Evolutionary conservation across 2,888 invertebrate species (phyloP).

Genomic region (Ryuthela nishihirai): DNA sequence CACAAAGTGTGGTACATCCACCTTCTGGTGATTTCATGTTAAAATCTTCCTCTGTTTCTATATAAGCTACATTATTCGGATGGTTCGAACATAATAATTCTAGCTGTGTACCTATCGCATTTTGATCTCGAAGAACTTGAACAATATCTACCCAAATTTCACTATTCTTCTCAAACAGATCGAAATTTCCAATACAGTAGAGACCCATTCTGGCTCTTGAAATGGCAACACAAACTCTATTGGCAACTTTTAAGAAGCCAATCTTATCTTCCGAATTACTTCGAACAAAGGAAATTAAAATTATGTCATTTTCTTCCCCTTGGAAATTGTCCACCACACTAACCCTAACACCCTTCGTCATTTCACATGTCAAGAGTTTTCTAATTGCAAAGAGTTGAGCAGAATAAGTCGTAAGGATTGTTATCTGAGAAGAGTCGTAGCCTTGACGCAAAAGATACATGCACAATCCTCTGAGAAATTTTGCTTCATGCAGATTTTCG

Average conservation of each 20-base stretch:
- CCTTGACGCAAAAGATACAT: constrained; percentile 44
- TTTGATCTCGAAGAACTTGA: neutral
- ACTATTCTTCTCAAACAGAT: neutral
- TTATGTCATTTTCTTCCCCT: constrained; percentile 44
- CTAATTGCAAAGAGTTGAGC: constrained; percentile 46
- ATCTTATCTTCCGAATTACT: constrained; percentile 42
- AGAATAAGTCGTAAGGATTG: constrained; percentile 48
- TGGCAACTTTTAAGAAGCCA: constrained; percentile 46
- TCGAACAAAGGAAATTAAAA: constrained; percentile 44
- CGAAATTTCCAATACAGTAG: constrained; percentile 30
- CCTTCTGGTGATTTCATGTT: neutral
- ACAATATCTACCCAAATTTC: constrained; percentile 2
- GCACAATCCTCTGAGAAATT: constrained; percentile 42
- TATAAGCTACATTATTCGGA: neutral
- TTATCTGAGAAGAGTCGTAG: constrained; percentile 45
- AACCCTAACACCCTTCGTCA: neutral
- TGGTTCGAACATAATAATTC: constrained; percentile 11
- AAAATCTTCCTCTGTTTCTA: neutral
- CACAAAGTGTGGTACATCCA: constrained; percentile 48
- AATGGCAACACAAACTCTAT: constrained; percentile 44
- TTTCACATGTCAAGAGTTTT: constrained; percentile 1
- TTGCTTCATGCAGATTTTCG: constrained; percentile 45
- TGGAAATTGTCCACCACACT: constrained; percentile 43
- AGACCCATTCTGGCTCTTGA: constrained; percentile 29
- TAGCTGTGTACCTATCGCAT: neutral